Conservation (phyloP, 2,113 vertebrate species). For the Xiphophorus couchianus region DNA sequence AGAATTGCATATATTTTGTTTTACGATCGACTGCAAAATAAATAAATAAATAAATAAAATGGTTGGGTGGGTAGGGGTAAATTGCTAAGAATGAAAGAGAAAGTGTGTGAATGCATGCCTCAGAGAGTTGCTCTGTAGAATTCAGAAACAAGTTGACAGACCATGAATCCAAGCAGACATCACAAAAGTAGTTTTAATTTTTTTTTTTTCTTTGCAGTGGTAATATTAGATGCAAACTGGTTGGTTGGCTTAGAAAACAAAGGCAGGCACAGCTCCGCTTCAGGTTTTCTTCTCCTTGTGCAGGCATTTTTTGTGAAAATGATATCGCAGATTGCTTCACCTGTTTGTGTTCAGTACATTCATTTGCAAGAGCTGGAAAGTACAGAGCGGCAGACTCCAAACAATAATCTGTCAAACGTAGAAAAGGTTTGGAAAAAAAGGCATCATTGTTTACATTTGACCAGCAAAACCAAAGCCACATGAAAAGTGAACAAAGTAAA, state of each 20-base stretch:
- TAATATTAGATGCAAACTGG: conserved; percentile 78
- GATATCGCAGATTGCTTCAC: conserved; percentile 65
- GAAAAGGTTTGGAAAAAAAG: conserved; percentile 62
- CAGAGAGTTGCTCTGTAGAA: conserved; percentile 58
- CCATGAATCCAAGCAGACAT: conserved; percentile 78
- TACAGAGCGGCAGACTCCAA: conserved; percentile 67
- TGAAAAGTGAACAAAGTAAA: conserved; percentile 38
- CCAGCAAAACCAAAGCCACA: conserved; percentile 63
- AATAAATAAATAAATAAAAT: background rate
- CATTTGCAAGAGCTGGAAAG: conserved; percentile 60
- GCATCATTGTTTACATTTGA: conserved; percentile 68
- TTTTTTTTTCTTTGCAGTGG: conserved; percentile 63
- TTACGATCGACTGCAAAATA: conserved; percentile 63
- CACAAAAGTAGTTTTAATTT: conserved; percentile 74
- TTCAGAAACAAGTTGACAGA: conserved; percentile 78
- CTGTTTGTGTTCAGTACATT: conserved; percentile 74
- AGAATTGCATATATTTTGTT: conserved; percentile 51
- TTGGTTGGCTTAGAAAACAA: conserved; percentile 66
- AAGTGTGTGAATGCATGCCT: conserved; percentile 65
- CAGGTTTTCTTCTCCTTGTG: conserved; percentile 51
- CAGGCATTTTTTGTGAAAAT: conserved; percentile 51
- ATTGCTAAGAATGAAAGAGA: conserved; percentile 58
- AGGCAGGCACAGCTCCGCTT: conserved; percentile 56
- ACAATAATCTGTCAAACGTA: conserved; percentile 71
- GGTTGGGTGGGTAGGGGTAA: conserved; percentile 17